Evolutionary conservation across 2,797 vertebrate species (phyloP), one percentile per base, ranked within the genome.

Genomic region (Allenopithecus nigroviridis): DNA sequence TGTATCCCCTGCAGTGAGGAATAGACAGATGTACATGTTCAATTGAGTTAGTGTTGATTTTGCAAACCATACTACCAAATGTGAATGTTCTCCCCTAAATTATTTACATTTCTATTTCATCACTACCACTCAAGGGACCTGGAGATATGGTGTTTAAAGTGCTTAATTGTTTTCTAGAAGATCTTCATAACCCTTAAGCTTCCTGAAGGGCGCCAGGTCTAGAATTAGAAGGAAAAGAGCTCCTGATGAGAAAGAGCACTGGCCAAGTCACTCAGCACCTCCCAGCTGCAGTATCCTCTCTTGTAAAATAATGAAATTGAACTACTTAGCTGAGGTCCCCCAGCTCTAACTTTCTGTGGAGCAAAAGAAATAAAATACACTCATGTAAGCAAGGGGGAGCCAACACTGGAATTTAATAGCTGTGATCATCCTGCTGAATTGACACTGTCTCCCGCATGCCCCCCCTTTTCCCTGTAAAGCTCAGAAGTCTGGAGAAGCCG

Each of bases 231-330:
- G n/a, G 83, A 78, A 91, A 75, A 89, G 48, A 94, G 64, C 24
- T 94, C 36, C 61, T 78, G 81, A 75, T 78, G 43, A 93, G 76
- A 93, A 94, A 92, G 70, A 93, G 59, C 17, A 33, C 8, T 3
- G 50, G n/a, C 64, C 43, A 33, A 28, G 26, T 94, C 59, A 64
- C 59, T 93, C 21, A 76, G 12, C 22, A 53, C 28, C 17, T 91
- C 64, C 50, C 22, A 94, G 57, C 84, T 91, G 22, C 33, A 93
- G 28, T 76, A 61, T 61, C 86, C 43, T 89, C 46, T 75, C 86
- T 75, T 92, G 2, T 84, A 88, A 93, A 96, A 78, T 76, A 88
- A 93, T 95, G 43, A 81, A 92, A 80, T 87, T 72, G 81, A 94
- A 46, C 70, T 68, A 59, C 61, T 70, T 85, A 89, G 64, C 41